These are phyloP conservation scores for Sprattus sprattus DNA, from an alignment of 2,113 vertebrate genomes.

Conservation along the genomic window DNA sequence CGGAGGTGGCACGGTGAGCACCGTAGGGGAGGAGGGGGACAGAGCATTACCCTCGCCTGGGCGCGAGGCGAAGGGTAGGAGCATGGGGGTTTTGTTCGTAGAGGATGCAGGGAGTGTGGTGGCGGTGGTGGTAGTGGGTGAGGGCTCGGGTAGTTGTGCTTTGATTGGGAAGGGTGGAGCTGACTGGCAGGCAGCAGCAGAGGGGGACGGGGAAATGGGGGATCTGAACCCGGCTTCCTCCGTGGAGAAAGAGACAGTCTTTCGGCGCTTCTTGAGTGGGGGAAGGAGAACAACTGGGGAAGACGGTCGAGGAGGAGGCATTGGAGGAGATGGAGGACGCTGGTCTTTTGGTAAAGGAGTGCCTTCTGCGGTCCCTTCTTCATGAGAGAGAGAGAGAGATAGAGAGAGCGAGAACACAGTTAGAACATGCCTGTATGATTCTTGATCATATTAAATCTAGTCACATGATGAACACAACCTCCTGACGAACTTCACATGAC, in stretches of 20 bases:
- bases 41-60: slow-evolving; percentile 67
- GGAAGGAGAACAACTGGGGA: slow-evolving; percentile 80
- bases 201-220: slow-evolving; percentile 37
- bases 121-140: slow-evolving; percentile 44
- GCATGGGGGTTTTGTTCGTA: slow-evolving; percentile 58
- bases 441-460: too few species aligned
- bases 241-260: slow-evolving; percentile 84
- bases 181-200: slow-evolving; percentile 21
- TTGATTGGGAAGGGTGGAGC: slow-evolving; percentile 45
- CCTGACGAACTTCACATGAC: slow-evolving; percentile 18
- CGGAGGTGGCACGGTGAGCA: slow-evolving; percentile 66
- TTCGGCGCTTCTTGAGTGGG: slow-evolving; percentile 87
- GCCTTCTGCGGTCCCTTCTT: not conserved
- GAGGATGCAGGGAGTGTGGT: slow-evolving; percentile 33
- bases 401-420: not conserved
- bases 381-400: slow-evolving; percentile 27
- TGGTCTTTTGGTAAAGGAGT: slow-evolving; percentile 33
- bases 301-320: slow-evolving; percentile 58
- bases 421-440: not conserved
- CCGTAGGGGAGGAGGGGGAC: slow-evolving; percentile 30
- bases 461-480: not conserved
- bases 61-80: slow-evolving; percentile 75
- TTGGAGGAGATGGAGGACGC: slow-evolving; percentile 57
- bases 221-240: slow-evolving; percentile 69
- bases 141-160: slow-evolving; percentile 52